phyloP scores from a whole-genome alignment of 2,888 invertebrate genomes.

The Leuctra nigra region DNA sequence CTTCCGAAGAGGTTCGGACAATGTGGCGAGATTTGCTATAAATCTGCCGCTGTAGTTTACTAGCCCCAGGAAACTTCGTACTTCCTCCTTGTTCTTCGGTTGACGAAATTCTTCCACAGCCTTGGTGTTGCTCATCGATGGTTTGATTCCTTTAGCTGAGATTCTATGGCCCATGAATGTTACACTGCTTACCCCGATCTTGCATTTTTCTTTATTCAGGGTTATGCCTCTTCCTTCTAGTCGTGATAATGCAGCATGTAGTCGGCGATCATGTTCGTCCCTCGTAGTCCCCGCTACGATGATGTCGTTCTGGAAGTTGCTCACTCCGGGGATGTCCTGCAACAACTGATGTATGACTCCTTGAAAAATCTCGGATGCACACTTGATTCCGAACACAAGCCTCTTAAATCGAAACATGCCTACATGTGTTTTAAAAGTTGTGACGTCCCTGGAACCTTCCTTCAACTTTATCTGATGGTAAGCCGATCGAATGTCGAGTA shows the following conservation, averaged over 20 bases:
- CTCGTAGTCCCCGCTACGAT: not conserved
- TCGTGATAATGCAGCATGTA: conserved; percentile 35
- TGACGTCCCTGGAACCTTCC: no score
- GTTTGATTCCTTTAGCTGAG: no score
- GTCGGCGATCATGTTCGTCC: not conserved
- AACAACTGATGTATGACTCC: conserved; percentile 37
- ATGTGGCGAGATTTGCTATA: not conserved
- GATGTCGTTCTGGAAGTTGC: conserved; percentile 33
- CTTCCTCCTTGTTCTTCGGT: not conserved
- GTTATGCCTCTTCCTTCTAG: conserved; percentile 36
- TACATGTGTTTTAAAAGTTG: no score
- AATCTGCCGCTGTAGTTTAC: not conserved
- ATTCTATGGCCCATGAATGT: no score
- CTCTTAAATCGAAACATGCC: no score
- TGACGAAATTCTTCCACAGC: not conserved
- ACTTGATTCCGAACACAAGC: no score
- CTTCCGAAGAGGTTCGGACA: not conserved
- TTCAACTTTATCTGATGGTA: no score
- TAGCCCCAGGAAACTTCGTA: not conserved
- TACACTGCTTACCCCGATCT: no score
- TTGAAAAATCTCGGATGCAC: conserved; percentile 41
- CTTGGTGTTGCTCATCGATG: no score
- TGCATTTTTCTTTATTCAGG: no score
- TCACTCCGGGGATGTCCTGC: conserved; percentile 33
- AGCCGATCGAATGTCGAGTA: no score